phyloP scores from a whole-genome alignment of 2,797 vertebrate species.

The Characodon lateralis region DNA sequence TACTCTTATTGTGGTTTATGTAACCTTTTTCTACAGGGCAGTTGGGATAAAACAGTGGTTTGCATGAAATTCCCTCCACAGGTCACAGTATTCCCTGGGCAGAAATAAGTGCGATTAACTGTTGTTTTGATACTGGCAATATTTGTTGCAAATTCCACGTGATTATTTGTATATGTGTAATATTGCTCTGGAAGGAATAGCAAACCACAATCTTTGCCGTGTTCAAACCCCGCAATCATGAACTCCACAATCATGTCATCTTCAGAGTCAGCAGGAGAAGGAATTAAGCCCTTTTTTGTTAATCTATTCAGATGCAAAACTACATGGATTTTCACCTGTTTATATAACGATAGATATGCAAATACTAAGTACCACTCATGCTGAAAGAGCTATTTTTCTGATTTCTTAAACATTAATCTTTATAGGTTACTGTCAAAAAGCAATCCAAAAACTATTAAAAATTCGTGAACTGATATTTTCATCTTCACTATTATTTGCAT shows the following conservation, averaged over 20 bases:
- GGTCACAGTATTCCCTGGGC: neutral
- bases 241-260: constrained; percentile 30
- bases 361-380: constrained; percentile 20
- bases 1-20: too few relatives aligned
- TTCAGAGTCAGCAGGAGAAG: constrained; percentile 18
- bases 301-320: constrained; percentile 55
- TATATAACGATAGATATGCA: constrained; percentile 42
- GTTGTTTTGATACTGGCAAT: constrained; percentile 7
- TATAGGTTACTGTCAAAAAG: neutral
- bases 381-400: constrained; percentile 13
- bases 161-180: constrained; percentile 7
- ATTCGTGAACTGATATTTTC: constrained; percentile 1
- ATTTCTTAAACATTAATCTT: constrained; percentile 13
- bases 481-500: constrained; percentile 2
- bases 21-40: too few relatives aligned
- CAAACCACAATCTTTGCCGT: constrained; percentile 4
- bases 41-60: neutral
- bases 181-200: constrained; percentile 8
- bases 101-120: neutral
- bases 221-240: constrained; percentile 13
- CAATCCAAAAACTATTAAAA: neutral
- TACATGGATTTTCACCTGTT: constrained; percentile 36
- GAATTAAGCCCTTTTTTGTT: constrained; percentile 39
- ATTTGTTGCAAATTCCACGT: constrained; percentile 4
- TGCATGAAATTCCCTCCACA: neutral